A percentile compares a stretch with the other conserved stretches of the same genome.
These are phyloP conservation scores for Holacanthella duospinosa DNA, from an alignment of 2,888 invertebrate species.

Conservation along the genomic window DNA sequence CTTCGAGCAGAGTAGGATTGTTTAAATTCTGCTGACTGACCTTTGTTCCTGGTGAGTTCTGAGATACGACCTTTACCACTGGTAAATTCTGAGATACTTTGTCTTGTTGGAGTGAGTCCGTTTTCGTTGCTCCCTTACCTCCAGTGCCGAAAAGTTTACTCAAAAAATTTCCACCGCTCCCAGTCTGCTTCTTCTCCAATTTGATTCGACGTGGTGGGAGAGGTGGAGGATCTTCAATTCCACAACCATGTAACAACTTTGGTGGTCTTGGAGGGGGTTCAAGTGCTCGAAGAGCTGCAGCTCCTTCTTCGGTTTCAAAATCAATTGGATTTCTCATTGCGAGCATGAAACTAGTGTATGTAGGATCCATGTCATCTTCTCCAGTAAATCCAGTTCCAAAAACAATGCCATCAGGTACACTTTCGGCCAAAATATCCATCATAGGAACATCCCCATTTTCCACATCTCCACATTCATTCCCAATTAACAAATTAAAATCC, in stretches of 20 bases:
- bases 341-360: slow-evolving; percentile 71
- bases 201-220: neutral
- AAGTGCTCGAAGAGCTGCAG: neutral
- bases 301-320: neutral
- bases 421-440: neutral
- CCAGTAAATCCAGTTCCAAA: neutral
- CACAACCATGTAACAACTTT: neutral
- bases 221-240: neutral
- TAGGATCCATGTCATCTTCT: slow-evolving; percentile 48
- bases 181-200: neutral
- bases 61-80: neutral
- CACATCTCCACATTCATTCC: neutral
- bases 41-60: neutral
- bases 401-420: neutral
- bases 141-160: neutral
- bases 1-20: neutral
- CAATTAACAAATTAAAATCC: neutral
- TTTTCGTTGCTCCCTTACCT: neutral
- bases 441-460: neutral
- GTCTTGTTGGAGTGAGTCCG: no score
- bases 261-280: neutral
- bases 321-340: slow-evolving; percentile 73
- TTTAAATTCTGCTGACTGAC: neutral
- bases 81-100: no score
- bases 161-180: neutral